Evolutionary conservation across 2,113 vertebrate genomes (phyloP).

Genomic region (Oreocharis arfaki): DNA sequence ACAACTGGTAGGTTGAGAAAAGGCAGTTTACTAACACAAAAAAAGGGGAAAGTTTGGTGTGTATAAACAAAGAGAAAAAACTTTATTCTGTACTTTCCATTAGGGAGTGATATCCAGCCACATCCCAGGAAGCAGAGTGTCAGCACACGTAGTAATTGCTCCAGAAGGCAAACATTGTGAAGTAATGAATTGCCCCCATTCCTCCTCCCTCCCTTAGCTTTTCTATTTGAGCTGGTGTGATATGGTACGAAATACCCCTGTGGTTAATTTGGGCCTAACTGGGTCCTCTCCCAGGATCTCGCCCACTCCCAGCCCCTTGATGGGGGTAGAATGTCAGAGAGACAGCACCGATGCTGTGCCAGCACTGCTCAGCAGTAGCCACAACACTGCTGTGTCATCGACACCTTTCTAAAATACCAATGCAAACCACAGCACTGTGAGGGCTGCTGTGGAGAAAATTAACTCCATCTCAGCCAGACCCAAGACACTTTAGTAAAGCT

Average conservation of each 20-base stretch:
- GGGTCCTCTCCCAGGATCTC: background rate
- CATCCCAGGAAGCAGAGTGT: background rate
- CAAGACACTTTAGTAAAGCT: background rate
- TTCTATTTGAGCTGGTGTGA: background rate
- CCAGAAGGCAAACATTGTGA: accelerated
- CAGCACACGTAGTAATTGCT: accelerated
- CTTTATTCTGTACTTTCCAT: background rate
- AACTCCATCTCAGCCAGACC: background rate
- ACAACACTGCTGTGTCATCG: background rate
- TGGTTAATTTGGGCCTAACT: background rate
- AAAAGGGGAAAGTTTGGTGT: background rate
- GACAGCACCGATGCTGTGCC: background rate
- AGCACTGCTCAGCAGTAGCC: background rate
- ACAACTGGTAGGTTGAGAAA: background rate
- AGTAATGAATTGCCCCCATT: background rate
- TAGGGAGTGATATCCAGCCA: background rate
- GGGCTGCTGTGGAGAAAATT: background rate
- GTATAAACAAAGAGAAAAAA: background rate
- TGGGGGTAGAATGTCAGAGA: too few relatives aligned
- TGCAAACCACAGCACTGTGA: background rate
- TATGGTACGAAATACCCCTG: background rate
- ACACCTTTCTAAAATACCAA: background rate
- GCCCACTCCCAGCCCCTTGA: background rate
- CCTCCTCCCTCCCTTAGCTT: background rate
- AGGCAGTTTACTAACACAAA: background rate